phyloP scores from a whole-genome alignment of 2,113 vertebrate genomes.

The Elachura formosa region DNA sequence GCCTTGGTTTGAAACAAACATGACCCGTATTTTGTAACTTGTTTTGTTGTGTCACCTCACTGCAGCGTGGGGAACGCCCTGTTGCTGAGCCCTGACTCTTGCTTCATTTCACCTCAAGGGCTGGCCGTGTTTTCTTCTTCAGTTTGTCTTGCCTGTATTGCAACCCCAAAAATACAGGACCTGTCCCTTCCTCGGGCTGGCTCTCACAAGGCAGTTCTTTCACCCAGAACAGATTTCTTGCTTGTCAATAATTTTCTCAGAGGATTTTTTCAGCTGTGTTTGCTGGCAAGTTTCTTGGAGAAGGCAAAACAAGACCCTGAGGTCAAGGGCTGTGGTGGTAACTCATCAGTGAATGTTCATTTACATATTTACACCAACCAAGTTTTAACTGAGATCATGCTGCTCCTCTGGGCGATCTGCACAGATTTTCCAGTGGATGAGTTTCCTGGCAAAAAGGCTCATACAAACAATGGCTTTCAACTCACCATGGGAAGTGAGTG shows the following conservation, averaged over 20 bases:
- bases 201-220: background rate
- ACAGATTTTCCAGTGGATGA: background rate
- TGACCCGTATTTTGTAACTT: accelerated
- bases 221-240: background rate
- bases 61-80: background rate
- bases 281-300: background rate
- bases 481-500: background rate
- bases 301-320: background rate
- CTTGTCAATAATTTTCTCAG: background rate
- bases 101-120: background rate
- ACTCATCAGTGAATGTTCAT: background rate
- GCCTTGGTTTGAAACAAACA: background rate
- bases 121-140: background rate
- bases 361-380: background rate
- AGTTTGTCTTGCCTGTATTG: background rate
- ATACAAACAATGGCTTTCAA: background rate
- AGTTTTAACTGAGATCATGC: background rate
- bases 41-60: background rate
- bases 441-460: background rate
- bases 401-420: background rate
- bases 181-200: background rate
- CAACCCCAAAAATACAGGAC: background rate
- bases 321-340: background rate
- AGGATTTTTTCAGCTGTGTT: background rate
- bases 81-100: background rate